Conservation (phyloP, 2,888 invertebrate species). For the Psylliodes chrysocephalus region DNA sequence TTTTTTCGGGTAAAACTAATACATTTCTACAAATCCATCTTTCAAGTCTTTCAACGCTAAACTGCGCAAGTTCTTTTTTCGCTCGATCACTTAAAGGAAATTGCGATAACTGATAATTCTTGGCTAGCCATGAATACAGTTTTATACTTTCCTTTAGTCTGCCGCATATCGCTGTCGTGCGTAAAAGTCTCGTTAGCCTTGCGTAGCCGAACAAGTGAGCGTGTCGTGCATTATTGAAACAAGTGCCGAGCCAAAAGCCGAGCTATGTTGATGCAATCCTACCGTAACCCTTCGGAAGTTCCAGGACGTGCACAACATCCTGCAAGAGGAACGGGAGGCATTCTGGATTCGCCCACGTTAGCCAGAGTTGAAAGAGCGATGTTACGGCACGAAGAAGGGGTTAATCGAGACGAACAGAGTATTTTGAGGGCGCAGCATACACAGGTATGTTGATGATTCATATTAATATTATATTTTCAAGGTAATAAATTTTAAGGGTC, state of each 20-base stretch:
- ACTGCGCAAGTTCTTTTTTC: slow-evolving; percentile 30
- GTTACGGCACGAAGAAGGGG: slow-evolving; percentile 66
- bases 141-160: slow-evolving; percentile 31
- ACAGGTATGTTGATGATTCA: slow-evolving; percentile 51
- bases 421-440: slow-evolving; percentile 58
- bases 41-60: too few species aligned
- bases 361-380: slow-evolving; percentile 71
- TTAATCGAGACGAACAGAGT: slow-evolving; percentile 56
- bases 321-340: slow-evolving; percentile 65
- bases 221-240: slow-evolving; percentile 13
- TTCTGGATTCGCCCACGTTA: slow-evolving; percentile 71
- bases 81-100: slow-evolving; percentile 40
- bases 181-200: slow-evolving; percentile 10
- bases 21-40: too few species aligned
- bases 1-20: too few species aligned
- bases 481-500: neutral
- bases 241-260: slow-evolving; percentile 20
- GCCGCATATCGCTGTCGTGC: neutral
- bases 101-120: slow-evolving; percentile 39
- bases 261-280: slow-evolving; percentile 57
- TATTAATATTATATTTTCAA: too few species aligned
- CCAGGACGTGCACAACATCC: slow-evolving; percentile 42
- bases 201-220: slow-evolving; percentile 14
- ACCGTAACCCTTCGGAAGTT: slow-evolving; percentile 45
- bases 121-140: slow-evolving; percentile 11